Evolutionary conservation across 2,888 invertebrate species (phyloP), one percentile per base, ranked within the genome.

Genomic region (Antitype chi): DNA sequence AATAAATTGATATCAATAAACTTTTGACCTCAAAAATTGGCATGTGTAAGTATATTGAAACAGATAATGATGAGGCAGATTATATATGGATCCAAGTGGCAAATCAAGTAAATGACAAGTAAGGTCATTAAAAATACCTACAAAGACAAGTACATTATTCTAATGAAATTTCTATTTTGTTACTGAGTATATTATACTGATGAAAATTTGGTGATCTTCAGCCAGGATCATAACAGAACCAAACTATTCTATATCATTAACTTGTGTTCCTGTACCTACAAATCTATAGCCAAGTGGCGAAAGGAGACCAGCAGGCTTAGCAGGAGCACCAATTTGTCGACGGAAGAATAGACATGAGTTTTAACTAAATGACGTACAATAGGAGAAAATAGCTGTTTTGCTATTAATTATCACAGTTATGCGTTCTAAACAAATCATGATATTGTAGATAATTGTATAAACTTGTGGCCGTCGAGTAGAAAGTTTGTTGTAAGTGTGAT

Each of bases 71-170:
- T 38, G 69, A 70, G 47, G 25, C 66, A 59, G 32, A 84, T 57
- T 47, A 28, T 57, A 28, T 57, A n/a, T 69, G 55, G 17, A 38
- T 64, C 68, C 20, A 59, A 13, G 43, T 52, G 25, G 8, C 6
- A 28, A 67, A 70, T 78, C 78, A 85, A 74, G 53, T 70, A 72
- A 81, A 87, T 82, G 68, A 74, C 68, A 63, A 55, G 28, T 62
- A 52, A 62, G 74, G 76, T 67, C 70, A 47, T 20, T 43, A 59
- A 32, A 23, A 47, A 52, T 43, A n/a, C 49, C 13, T 6, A 57
- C 20, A 47, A 38, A 55, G 13, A 59, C 25, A 28, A 52, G 4
- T n/a, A 32, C 17, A 64, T 13, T 32, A 20, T 62, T 23, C n/a
- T 38, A 13, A 63, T 53, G 23, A 32, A 57, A 52, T 59, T 52